Evolutionary conservation across 1,140 invertebrate species (phyloP).

Genomic region (Diorhabda carinulata): DNA sequence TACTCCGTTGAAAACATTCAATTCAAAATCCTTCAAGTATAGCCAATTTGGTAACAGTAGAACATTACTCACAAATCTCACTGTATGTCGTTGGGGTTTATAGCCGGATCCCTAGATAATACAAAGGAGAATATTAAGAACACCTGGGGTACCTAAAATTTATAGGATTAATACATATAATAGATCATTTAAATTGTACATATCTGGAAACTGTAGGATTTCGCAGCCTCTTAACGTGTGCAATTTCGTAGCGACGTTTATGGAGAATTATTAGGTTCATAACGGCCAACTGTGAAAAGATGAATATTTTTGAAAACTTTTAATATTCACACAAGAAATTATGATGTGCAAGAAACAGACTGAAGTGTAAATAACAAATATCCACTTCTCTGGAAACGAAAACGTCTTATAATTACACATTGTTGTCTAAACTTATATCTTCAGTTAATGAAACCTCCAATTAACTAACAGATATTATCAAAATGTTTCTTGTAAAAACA

Average conservation of each 20-base stretch:
- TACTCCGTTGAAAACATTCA: no score
- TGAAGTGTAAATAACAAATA: no score
- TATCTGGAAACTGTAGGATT: not conserved
- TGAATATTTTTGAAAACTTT: not conserved
- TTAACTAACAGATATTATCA: no score
- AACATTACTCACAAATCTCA: not conserved
- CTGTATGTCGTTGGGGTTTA: not conserved
- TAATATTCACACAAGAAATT: not conserved
- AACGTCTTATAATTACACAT: no score
- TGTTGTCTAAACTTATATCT: no score
- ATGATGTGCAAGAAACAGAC: not conserved
- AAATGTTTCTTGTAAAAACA: no score
- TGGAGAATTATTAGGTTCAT: not conserved
- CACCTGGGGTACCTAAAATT: constrained; percentile 1
- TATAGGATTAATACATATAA: constrained; percentile 3
- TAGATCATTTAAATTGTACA: constrained; percentile 1
- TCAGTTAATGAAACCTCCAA: no score
- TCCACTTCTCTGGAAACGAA: no score
- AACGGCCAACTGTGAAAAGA: not conserved
- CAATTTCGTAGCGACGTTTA: not conserved
- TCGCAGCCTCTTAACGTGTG: constrained; percentile 1
- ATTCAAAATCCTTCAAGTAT: no score
- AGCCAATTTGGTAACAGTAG: not conserved
- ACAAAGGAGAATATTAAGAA: not conserved
- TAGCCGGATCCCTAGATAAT: not conserved